phyloP scores from a whole-genome alignment of 2,888 invertebrate genomes.

The Disparrhopalites patrizii region DNA sequence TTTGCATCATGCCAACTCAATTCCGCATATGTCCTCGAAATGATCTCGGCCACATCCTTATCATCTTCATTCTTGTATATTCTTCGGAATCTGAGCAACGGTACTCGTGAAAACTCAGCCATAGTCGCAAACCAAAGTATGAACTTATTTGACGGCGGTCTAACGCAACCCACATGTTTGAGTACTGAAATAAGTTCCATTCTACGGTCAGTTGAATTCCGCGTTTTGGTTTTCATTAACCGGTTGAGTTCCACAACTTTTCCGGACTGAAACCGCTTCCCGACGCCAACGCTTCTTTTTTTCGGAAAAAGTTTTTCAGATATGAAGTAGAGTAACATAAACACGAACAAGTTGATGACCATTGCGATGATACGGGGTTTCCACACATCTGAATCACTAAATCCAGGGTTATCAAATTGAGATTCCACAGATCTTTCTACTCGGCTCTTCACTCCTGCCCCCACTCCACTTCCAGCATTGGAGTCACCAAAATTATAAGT shows the following conservation, averaged over 20 bases:
- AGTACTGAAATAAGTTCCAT: constrained; percentile 17
- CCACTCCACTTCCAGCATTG: too few relatives aligned
- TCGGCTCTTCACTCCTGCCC: constrained; percentile 20
- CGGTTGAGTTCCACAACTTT: constrained; percentile 25
- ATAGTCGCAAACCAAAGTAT: constrained; percentile 11
- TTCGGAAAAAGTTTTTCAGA: constrained; percentile 33
- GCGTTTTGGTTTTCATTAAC: constrained; percentile 16
- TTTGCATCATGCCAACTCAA: constrained; percentile 14
- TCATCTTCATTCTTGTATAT: constrained; percentile 25
- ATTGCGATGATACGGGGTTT: constrained; percentile 37
- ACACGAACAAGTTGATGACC: constrained; percentile 39
- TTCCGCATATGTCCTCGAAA: constrained; percentile 26
- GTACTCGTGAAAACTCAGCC: constrained; percentile 15
- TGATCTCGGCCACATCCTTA: constrained; percentile 24
- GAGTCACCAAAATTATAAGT: constrained; percentile 24
- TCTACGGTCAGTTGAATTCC: constrained; percentile 18
- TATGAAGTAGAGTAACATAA: constrained; percentile 43
- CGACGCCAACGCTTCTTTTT: constrained; percentile 23
- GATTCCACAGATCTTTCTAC: constrained; percentile 30
- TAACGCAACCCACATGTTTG: constrained; percentile 14
- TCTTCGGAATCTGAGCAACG: constrained; percentile 17
- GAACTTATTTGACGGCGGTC: constrained; percentile 21
- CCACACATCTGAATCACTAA: constrained; percentile 31
- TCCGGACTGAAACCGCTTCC: constrained; percentile 24
- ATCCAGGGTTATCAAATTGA: neutral